Conservation (phyloP, 2,888 invertebrate species). For the Conchocele bisecta region DNA sequence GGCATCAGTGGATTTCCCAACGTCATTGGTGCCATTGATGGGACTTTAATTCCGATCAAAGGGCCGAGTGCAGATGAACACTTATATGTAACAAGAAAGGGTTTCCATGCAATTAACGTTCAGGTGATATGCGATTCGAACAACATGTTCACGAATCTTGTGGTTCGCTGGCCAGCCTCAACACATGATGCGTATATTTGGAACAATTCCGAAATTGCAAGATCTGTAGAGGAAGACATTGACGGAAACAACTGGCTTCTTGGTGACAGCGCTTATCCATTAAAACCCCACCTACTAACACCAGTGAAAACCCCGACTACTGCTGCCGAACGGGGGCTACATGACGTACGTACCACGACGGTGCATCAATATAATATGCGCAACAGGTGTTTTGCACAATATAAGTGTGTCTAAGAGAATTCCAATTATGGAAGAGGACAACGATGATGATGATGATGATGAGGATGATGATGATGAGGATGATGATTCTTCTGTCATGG, state of each 20-base stretch:
- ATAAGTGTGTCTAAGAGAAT: too few relatives aligned
- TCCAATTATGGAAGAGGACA: too few relatives aligned
- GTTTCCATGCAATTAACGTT: constrained; percentile 2
- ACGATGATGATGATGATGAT: background rate
- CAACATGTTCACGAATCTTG: background rate
- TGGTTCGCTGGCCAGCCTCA: background rate
- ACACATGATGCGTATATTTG: background rate
- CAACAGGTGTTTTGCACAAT: constrained; percentile 1
- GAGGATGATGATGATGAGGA: background rate
- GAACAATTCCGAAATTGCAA: too few relatives aligned
- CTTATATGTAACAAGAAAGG: constrained; percentile 2
- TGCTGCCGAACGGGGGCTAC: background rate
- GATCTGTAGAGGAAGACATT: background rate
- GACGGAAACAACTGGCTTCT: constrained; percentile 26
- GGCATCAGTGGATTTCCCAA: background rate
- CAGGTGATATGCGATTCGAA: background rate
- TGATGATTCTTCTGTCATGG: background rate
- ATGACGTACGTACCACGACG: background rate
- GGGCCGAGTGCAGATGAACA: background rate
- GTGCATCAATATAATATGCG: background rate
- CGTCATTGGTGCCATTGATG: background rate
- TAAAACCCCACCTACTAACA: constrained; percentile 5
- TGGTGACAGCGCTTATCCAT: constrained; percentile 12
- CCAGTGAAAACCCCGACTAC: background rate
- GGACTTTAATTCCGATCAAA: background rate